Evolutionary conservation across 2,797 vertebrate species (phyloP).

Genomic region (Dendrocincla tyrannina): DNA sequence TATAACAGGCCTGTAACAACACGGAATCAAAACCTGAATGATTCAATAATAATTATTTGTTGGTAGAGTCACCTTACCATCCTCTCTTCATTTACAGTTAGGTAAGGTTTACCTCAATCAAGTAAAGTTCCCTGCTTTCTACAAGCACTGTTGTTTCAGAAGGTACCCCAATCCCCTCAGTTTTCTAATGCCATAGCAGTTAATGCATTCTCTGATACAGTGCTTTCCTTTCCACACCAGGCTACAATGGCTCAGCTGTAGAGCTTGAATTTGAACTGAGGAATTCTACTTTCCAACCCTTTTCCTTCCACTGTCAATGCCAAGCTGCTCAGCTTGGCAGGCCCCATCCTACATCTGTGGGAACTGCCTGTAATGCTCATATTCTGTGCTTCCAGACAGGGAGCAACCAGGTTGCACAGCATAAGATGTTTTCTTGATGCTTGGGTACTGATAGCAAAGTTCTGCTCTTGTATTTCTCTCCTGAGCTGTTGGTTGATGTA

Average conservation of each 20-base stretch:
- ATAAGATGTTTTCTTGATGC: not conserved
- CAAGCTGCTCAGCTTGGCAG: not conserved
- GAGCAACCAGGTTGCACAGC: not conserved
- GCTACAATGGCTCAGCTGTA: not conserved
- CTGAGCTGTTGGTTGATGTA: not conserved
- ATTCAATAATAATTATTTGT: not conserved
- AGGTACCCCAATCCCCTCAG: not conserved
- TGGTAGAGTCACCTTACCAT: not conserved
- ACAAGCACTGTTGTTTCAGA: not conserved
- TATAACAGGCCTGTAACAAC: not conserved
- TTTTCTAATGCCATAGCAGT: not conserved
- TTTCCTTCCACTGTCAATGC: not conserved
- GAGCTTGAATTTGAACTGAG: not conserved
- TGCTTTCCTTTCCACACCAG: not conserved
- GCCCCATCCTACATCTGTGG: not conserved
- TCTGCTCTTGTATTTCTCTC: not conserved
- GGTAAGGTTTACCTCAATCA: not conserved
- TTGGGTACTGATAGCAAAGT: not conserved
- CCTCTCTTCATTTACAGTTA: not conserved
- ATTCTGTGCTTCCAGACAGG: not conserved
- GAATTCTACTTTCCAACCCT: not conserved
- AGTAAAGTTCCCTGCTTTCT: not conserved
- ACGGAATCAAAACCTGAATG: not conserved
- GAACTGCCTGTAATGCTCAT: not conserved
- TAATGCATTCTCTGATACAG: not conserved